Conservation (phyloP, 2,113 vertebrate genomes). For the Urocolius indicus region DNA sequence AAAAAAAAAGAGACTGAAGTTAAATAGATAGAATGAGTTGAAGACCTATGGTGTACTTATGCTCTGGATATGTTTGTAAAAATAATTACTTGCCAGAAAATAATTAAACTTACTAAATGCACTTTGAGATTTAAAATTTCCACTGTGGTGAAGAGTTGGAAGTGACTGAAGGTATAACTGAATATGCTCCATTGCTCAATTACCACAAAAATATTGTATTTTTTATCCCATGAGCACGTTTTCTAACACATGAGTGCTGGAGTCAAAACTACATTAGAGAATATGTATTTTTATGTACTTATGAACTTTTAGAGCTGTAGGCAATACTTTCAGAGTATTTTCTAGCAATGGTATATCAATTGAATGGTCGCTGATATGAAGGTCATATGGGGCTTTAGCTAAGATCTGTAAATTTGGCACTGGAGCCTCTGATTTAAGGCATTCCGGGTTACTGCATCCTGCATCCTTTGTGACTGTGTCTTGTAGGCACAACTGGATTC, state of each 20-base stretch:
- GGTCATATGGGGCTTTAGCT: not conserved
- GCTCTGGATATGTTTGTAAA: not conserved
- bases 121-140: not conserved
- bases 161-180: not conserved
- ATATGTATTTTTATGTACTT: not conserved
- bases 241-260: not conserved
- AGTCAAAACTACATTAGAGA: not conserved
- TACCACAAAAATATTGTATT: not conserved
- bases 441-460: not conserved
- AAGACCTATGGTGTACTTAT: not conserved
- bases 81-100: not conserved
- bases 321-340: not conserved
- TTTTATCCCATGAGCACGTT: no score
- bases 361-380: not conserved
- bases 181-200: not conserved
- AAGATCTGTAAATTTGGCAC: not conserved
- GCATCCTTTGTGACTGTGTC: not conserved
- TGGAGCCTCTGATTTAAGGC: not conserved
- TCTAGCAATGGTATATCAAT: not conserved
- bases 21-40: not conserved
- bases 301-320: not conserved
- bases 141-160: not conserved
- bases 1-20: not conserved
- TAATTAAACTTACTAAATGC: not conserved
- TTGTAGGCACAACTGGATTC: not conserved